Percentiles rank a stretch among this genome's conserved stretches.
Conservation (phyloP, 2,888 invertebrate species). For the Chironomus tentans region DNA sequence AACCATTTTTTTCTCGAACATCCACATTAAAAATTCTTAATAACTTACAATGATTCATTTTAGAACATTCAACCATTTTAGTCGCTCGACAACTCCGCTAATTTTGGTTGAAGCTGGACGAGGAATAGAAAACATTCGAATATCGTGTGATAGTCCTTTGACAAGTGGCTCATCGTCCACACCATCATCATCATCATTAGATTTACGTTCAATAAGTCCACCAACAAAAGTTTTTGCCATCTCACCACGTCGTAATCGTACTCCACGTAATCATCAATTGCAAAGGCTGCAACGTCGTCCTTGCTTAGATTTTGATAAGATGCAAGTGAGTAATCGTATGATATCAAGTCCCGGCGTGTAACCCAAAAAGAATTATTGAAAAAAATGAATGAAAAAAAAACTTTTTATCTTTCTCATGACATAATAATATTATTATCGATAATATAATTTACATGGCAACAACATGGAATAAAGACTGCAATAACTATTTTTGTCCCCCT, state of each 20-base stretch:
- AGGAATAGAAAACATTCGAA: constrained; percentile 45
- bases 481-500: background rate
- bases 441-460: background rate
- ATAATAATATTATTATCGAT: no score
- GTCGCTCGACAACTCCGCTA: constrained; percentile 1
- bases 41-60: background rate
- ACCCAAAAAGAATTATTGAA: background rate
- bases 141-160: constrained; percentile 35
- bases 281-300: constrained; percentile 59
- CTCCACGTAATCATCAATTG: constrained; percentile 48
- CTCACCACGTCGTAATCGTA: constrained; percentile 50
- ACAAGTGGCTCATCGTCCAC: constrained; percentile 33
- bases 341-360: constrained; percentile 20
- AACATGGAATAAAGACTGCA: constrained; percentile 2
- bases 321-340: constrained; percentile 61
- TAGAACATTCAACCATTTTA: background rate
- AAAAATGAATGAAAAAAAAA: background rate
- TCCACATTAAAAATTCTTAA: background rate
- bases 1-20: background rate
- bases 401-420: no score
- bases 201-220: constrained; percentile 43
- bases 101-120: constrained; percentile 40
- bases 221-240: constrained; percentile 48
- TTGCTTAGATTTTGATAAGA: constrained; percentile 91
- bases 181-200: constrained; percentile 37